Conservation (phyloP, 2,888 invertebrate genomes). For the Parascotia fuliginaria region DNA sequence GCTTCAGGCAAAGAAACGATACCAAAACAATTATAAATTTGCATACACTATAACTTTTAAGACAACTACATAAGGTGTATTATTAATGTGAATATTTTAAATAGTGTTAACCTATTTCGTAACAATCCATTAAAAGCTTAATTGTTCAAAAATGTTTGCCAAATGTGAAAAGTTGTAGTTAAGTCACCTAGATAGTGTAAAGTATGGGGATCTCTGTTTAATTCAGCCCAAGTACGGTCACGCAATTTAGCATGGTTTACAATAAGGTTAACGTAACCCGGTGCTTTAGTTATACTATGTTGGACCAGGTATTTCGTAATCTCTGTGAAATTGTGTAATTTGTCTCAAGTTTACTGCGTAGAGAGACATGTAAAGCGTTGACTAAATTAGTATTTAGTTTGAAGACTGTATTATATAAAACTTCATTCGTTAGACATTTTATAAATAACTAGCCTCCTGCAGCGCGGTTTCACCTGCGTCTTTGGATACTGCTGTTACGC, state of each 20-base stretch:
- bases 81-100: no score
- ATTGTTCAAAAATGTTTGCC: constrained; percentile 61
- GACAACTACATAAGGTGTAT: constrained; percentile 17
- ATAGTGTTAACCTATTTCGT: constrained; percentile 43
- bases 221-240: constrained; percentile 15
- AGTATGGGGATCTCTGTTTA: constrained; percentile 28
- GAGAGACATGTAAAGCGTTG: no score
- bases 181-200: constrained; percentile 43
- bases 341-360: no score
- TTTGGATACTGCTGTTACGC: no score
- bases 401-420: no score
- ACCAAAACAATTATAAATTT: constrained; percentile 17
- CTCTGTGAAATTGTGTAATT: constrained; percentile 7
- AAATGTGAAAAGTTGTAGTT: constrained; percentile 58
- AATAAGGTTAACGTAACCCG: constrained; percentile 1
- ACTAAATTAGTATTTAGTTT: no score
- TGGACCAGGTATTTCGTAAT: constrained; percentile 10
- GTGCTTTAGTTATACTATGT: constrained; percentile 9
- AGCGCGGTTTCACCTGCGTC: no score
- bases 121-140: constrained; percentile 52
- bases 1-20: constrained; percentile 26
- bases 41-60: constrained; percentile 12
- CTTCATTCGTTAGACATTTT: no score
- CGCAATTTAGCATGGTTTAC: constrained; percentile 9
- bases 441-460: no score